A percentile compares a stretch with the other conserved stretches of the same genome.
These are phyloP conservation scores for Drosophila cracens DNA, from an alignment of 2,888 invertebrate species.

Conservation along the genomic window DNA sequence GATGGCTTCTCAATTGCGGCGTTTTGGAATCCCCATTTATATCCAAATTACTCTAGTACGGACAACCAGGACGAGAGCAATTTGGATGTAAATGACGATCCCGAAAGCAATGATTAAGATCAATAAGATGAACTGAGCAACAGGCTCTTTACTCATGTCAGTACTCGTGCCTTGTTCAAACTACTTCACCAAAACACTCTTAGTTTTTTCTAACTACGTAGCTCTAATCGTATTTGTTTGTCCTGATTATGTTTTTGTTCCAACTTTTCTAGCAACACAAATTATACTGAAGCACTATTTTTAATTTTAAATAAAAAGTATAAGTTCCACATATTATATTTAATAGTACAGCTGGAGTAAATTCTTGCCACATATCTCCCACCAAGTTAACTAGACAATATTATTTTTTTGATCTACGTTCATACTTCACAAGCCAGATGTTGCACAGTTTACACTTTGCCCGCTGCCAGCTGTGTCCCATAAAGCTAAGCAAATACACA, in stretches of 20 bases:
- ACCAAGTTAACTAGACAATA: not conserved
- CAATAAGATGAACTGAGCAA: constrained; percentile 62
- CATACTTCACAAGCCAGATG: constrained; percentile 14
- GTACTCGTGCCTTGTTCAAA: not conserved
- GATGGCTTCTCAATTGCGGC: constrained; percentile 6
- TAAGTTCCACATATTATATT: not conserved
- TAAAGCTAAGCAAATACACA: constrained; percentile 59
- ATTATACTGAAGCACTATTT: constrained; percentile 2
- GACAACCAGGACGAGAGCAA: constrained; percentile 52
- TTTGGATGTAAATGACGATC: constrained; percentile 46
- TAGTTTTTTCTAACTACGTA: not conserved
- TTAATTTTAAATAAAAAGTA: not conserved
- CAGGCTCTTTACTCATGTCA: constrained; percentile 68
- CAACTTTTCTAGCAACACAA: not conserved
- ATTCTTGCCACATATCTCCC: not conserved
- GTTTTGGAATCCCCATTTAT: constrained; percentile 76
- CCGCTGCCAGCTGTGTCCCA: constrained; percentile 27
- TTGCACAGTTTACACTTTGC: constrained; percentile 18
- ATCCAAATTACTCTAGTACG: constrained; percentile 58
- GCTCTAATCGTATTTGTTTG: constrained; percentile 15
- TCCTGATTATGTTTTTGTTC: constrained; percentile 18
- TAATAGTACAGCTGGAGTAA: not conserved
- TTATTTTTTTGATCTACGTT: constrained; percentile 16
- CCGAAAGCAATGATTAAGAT: constrained; percentile 53
- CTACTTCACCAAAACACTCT: not conserved